Base-by-base conservation (phyloP, 2,797 vertebrate genomes). In the Enteromius thamalakanensis region DNA sequence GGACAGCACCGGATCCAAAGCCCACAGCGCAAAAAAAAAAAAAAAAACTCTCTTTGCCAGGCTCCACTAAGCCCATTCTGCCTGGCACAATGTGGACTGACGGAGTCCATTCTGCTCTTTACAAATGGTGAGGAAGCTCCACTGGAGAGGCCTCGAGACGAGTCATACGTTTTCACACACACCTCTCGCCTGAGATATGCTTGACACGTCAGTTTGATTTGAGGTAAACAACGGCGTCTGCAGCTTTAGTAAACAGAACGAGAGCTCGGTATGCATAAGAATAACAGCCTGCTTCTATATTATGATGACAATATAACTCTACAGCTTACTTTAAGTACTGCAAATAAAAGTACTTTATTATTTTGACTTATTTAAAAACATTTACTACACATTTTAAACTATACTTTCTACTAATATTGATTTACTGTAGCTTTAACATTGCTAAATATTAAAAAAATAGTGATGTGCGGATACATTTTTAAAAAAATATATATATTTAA, bases 11-110 rank as follows among this genome's bases (percentile, higher is more conserved):
- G 94, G 94, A 94, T 96, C 93, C 94, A 94, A 94, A 94, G 74
- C 77, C 74, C 94, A 95, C 94, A 93, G 94, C 93, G 95, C 94
- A 95, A 94, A 85, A 55, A 69, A 74, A 83, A 19, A 19, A 69
- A 68, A 83, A 45, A 19, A 92, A 92, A 93, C 94, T 81, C 45
- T 82, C 94, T 95, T 94, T 94, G 96, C 94, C 94, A 95, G 93
- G 95, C 94, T 95, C 96, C 96, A 96, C 91, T 95, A 94, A 95
- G 91, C 92, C 94, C 90, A 95, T 96, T 96, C 94, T 96, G 91
- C 84, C 89, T 76, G 87, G 92, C 92, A 95, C 93, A 96, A 94
- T 94, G 94, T 94, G 92, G 90, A 91, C 92, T 94, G 95, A 93
- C 92, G 92, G 93, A 93, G 93, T 92, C 92, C 94, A 92, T 94